Evolutionary conservation across 2,797 vertebrate genomes (phyloP), one percentile per base, ranked within the genome.

Genomic region (Crenuchus spilurus): DNA sequence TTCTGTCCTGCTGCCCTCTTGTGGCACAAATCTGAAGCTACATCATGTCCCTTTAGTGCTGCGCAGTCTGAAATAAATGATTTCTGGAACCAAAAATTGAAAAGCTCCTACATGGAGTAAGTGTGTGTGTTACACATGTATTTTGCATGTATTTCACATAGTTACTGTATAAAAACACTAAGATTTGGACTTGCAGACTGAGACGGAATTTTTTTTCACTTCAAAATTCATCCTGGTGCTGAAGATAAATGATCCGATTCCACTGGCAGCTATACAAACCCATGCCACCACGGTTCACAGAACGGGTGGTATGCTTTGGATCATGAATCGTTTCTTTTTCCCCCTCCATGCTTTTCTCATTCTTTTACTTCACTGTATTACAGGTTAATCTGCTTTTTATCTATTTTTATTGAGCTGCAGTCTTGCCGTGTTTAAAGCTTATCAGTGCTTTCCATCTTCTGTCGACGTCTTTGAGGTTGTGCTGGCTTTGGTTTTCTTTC

Each of bases 201-300:
- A n/a, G n/a, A n/a, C n/a, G n/a, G n/a, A n/a, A n/a, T n/a, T n/a
- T n/a, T n/a, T n/a, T n/a, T n/a, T n/a, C n/a, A n/a, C n/a, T n/a
- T n/a, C n/a, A n/a, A n/a, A n/a, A n/a, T n/a, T n/a, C n/a, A n/a
- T n/a, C n/a, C n/a, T n/a, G n/a, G n/a, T n/a, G n/a, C n/a, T 41
- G 55, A 44, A 42, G 37, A 70, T 48, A 46, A 10, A 49, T 22
- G 4, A 22, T 49, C 46, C 20, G 46, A 10, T 49, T 49, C 46
- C 9, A 24, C 46, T 10, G 44, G 73, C 46, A 10, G 35, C 35
- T 42, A 16, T 31, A n/a, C 68, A 70, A 16, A 31, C 39, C 48
- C 35, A 46, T 48, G 20, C 20, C 42, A 48, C 16, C 37, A 54
- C 3, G 54, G 6, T 31, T 30, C 16, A 33, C 54, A n/a, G 58